Percentiles rank a stretch among this genome's conserved stretches.
phyloP scores from a whole-genome alignment of 2,113 vertebrate genomes.

The Motacilla tschutschensis region DNA sequence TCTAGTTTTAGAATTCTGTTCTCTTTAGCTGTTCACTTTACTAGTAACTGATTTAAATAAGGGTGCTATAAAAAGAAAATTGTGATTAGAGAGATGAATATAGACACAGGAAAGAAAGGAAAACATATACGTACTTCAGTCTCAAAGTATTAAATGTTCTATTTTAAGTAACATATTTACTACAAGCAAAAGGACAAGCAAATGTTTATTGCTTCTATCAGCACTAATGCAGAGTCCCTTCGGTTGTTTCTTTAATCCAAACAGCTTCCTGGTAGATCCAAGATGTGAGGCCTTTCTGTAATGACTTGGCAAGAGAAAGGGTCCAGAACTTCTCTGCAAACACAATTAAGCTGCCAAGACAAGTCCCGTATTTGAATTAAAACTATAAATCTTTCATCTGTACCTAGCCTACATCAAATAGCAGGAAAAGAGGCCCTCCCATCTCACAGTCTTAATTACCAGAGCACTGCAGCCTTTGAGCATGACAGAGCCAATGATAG shows the following conservation, averaged over 20 bases:
- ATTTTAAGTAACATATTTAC: constrained; percentile 17
- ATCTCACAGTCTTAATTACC: constrained; percentile 30
- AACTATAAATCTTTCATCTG: constrained; percentile 50
- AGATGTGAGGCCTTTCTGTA: constrained; percentile 28
- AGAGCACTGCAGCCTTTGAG: constrained; percentile 23
- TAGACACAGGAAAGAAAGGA: background rate
- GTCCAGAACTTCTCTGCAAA: constrained; percentile 58
- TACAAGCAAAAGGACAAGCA: background rate
- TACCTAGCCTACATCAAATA: constrained; percentile 23
- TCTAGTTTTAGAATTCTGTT: background rate
- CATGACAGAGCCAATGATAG: constrained; percentile 5
- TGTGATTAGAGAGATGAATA: background rate
- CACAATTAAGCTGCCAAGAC: constrained; percentile 55
- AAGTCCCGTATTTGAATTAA: constrained; percentile 42
- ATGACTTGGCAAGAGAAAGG: constrained; percentile 36
- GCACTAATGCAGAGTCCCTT: background rate
- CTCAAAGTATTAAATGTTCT: background rate
- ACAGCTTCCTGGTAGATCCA: constrained; percentile 32
- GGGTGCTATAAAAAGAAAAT: background rate
- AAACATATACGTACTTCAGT: background rate
- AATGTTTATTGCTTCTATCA: constrained; percentile 8
- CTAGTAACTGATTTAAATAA: background rate
- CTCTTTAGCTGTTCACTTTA: background rate
- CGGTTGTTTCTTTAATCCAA: constrained; percentile 29
- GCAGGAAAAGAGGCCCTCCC: constrained; percentile 33